Conservation (phyloP, 2,888 invertebrate species). For the Ptilodon capucinus region DNA sequence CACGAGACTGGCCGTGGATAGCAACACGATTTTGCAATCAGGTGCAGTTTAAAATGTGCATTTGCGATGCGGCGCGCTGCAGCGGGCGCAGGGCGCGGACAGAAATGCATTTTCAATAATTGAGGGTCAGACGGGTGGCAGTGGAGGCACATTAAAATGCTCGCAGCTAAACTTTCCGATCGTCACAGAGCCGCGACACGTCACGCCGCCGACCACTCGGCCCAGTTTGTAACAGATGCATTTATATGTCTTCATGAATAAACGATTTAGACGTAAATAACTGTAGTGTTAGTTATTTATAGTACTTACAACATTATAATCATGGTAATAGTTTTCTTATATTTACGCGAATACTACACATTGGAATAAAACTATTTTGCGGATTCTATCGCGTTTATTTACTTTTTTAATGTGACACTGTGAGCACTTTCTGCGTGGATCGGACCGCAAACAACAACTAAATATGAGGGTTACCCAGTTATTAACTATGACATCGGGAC, state of each 20-base stretch:
- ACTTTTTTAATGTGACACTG: too few species aligned
- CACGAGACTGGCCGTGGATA: conserved; percentile 68
- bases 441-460: too few species aligned
- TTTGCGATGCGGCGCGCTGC: conserved; percentile 70
- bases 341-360: too few species aligned
- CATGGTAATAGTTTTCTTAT: too few species aligned
- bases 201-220: conserved; percentile 15
- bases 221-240: conserved; percentile 43
- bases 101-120: conserved; percentile 82
- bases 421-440: too few species aligned
- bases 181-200: conserved; percentile 47
- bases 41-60: conserved; percentile 82
- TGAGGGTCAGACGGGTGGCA: conserved; percentile 78
- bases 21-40: conserved; percentile 80
- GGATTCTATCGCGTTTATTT: too few species aligned
- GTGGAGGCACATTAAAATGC: conserved; percentile 74
- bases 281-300: too few species aligned
- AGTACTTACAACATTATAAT: too few species aligned
- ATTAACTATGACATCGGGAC: too few species aligned
- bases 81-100: conserved; percentile 70
- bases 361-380: too few species aligned
- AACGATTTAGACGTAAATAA: neutral
- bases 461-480: too few species aligned
- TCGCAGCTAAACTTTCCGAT: conserved; percentile 70
- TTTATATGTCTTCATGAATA: neutral